phyloP scores from a whole-genome alignment of 2,888 invertebrate species.

The Chrysomela aeneicollis region DNA sequence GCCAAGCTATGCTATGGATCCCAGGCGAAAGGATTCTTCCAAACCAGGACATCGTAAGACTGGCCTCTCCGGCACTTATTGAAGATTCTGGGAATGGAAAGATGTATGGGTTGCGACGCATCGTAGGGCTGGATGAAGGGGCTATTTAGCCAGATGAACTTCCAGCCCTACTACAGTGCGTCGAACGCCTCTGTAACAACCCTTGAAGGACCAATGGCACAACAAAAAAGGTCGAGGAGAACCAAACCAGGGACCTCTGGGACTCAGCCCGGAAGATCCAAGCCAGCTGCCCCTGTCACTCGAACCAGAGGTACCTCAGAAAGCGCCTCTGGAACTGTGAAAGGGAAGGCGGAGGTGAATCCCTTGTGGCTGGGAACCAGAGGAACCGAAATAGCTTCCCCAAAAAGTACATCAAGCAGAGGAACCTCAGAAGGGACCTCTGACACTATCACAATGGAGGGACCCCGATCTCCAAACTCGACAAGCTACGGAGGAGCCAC shows the following conservation, averaged over 20 bases:
- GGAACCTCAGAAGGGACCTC: background rate
- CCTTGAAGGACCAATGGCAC: background rate
- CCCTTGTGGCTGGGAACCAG: background rate
- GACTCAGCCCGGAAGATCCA: background rate
- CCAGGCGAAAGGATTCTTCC: no score
- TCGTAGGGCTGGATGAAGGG: no score
- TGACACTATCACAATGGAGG: background rate
- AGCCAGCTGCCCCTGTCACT: background rate
- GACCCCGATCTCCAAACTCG: no score
- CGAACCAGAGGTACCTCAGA: background rate
- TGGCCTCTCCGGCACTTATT: no score
- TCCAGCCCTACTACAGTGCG: background rate
- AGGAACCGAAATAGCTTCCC: no score
- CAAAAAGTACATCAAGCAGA: no score
- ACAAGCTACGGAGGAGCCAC: no score
- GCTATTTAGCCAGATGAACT: background rate
- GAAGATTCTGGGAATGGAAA: no score
- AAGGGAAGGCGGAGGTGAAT: background rate
- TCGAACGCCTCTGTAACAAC: background rate
- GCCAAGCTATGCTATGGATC: no score
- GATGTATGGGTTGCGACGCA: no score
- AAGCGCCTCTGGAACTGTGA: background rate
- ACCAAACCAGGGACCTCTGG: background rate
- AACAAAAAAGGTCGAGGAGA: background rate
- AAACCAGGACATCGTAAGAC: no score